phyloP scores from a whole-genome alignment of 2,888 invertebrate genomes.

The Sinopyrophorus schimmeli region DNA sequence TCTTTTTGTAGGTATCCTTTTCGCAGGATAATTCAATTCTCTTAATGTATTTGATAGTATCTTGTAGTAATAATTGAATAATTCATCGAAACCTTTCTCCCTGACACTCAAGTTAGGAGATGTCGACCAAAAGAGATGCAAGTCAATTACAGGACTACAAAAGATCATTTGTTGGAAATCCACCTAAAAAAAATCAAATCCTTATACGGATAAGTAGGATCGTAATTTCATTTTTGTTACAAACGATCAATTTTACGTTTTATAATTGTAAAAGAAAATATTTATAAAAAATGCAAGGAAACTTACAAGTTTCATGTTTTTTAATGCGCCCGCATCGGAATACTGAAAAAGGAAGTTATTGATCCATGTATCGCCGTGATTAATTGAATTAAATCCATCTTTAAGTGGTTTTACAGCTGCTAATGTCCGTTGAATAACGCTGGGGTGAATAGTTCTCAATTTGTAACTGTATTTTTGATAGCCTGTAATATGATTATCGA shows the following conservation, averaged over 20 bases:
- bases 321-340: conserved; percentile 45
- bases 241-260: too few relatives aligned
- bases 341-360: conserved; percentile 60
- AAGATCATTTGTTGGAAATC: conserved; percentile 56
- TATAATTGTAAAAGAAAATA: too few relatives aligned
- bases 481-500: conserved; percentile 51
- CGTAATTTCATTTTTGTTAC: too few relatives aligned
- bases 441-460: conserved; percentile 46
- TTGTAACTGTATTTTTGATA: conserved; percentile 54
- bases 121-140: conserved; percentile 55
- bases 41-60: conserved; percentile 42
- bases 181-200: conserved; percentile 46
- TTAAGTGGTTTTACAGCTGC: conserved; percentile 38
- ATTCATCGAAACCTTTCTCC: conserved; percentile 42
- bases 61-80: conserved; percentile 47
- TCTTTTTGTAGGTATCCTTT: conserved; percentile 44
- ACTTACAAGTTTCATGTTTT: conserved; percentile 54
- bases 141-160: conserved; percentile 54
- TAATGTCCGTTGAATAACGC: conserved; percentile 40
- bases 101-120: conserved; percentile 47
- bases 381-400: conserved; percentile 54
- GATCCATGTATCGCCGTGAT: conserved; percentile 60
- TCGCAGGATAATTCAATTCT: conserved; percentile 43
- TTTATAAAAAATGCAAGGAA: not conserved
- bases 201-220: too few relatives aligned